A percentile compares a stretch with the other conserved stretches of the same genome.
phyloP scores from a whole-genome alignment of 2,888 invertebrate genomes.

The Gymnosoma rotundatum region DNA sequence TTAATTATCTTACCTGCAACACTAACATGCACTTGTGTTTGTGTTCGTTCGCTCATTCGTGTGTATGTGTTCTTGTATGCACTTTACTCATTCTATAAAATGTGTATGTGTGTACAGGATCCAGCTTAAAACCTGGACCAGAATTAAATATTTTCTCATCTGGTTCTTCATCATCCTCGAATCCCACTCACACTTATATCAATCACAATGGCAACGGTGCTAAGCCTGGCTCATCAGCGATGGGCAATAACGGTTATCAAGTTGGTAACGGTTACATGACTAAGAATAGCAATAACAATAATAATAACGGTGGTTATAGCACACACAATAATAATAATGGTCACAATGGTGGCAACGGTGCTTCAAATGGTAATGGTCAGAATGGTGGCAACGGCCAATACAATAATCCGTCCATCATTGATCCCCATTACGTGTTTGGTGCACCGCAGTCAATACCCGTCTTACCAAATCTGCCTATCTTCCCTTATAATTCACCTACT shows the following conservation, averaged over 20 bases:
- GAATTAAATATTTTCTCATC: conserved; percentile 79
- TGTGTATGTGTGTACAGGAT: conserved; percentile 76
- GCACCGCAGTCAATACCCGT: conserved; percentile 80
- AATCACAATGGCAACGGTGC: conserved; percentile 72
- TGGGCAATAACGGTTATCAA: conserved; percentile 67
- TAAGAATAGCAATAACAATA: conserved; percentile 70
- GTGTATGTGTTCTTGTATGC: conserved; percentile 29
- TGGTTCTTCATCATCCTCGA: conserved; percentile 78
- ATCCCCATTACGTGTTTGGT: conserved; percentile 82
- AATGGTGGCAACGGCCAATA: conserved; percentile 70
- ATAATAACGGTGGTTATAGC: conserved; percentile 66
- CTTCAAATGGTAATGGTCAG: conserved; percentile 71
- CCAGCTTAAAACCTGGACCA: conserved; percentile 81
- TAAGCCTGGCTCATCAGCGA: conserved; percentile 63
- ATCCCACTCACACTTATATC: conserved; percentile 79
- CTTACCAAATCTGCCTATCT: conserved; percentile 81
- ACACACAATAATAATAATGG: conserved; percentile 70
- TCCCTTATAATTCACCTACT: conserved; percentile 81
- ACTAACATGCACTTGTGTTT: conserved; percentile 37
- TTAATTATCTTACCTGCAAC: not conserved
- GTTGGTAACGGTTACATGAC: conserved; percentile 66
- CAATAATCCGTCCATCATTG: conserved; percentile 81
- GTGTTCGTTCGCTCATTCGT: not conserved
- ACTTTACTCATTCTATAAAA: conserved; percentile 34
- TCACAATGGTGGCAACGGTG: conserved; percentile 66